phyloP scores from a whole-genome alignment of 2,797 vertebrate species.

The Enteromius radiatus region DNA sequence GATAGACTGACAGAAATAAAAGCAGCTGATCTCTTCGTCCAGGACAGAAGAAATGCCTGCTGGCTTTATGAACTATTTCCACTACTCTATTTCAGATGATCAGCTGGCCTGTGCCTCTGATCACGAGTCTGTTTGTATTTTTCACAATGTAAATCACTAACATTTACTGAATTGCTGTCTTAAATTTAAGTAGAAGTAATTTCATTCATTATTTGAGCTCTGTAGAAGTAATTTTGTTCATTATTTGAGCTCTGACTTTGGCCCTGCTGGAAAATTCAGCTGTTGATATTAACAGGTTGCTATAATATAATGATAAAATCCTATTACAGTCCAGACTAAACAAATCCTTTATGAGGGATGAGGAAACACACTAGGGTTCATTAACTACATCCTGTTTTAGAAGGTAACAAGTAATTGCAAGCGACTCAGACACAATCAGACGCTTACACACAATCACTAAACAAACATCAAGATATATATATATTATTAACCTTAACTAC shows the following conservation, averaged over 20 bases:
- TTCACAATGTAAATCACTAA: neutral
- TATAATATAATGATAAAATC: neutral
- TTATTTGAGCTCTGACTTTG: neutral
- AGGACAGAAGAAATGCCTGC: conserved; percentile 53
- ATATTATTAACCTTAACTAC: neutral
- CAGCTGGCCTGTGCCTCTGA: conserved; percentile 48
- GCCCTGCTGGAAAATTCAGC: neutral
- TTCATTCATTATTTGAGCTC: neutral
- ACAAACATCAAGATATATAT: conserved; percentile 8
- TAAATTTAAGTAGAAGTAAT: neutral
- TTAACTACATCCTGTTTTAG: conserved; percentile 56
- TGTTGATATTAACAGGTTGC: neutral
- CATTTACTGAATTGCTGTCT: neutral
- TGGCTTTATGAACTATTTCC: conserved; percentile 60
- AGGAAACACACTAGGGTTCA: conserved; percentile 39
- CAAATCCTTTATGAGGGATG: conserved; percentile 18
- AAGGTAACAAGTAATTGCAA: conserved; percentile 26
- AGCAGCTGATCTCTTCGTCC: conserved; percentile 50
- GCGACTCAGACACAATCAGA: conserved; percentile 6
- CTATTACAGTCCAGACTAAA: conserved; percentile 21
- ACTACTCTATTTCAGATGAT: conserved; percentile 58
- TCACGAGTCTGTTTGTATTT: conserved; percentile 17
- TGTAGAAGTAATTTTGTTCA: neutral
- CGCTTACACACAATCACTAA: neutral
- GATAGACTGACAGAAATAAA: conserved; percentile 40